Evolutionary conservation across 1,140 invertebrate genomes (phyloP).

Genomic region (Pseudomyrmex gracilis): DNA sequence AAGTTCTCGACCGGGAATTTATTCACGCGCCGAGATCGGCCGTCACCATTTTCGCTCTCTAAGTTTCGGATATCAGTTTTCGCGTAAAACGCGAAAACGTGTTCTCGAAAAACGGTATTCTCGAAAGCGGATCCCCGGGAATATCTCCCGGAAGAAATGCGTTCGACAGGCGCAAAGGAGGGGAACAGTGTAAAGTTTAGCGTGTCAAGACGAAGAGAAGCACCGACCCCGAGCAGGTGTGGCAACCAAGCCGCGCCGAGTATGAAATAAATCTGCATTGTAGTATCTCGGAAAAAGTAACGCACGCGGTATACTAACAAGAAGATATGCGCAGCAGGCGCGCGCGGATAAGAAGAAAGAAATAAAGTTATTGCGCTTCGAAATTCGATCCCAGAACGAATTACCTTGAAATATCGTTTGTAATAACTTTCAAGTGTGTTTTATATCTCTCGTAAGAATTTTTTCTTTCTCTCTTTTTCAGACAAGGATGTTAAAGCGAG

Average conservation of each 20-base stretch:
- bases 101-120: constrained; percentile 28
- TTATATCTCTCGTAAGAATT: constrained; percentile 4
- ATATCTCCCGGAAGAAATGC: neutral
- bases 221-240: constrained; percentile 6
- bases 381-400: constrained; percentile 24
- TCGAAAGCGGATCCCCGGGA: constrained; percentile 14
- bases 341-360: neutral
- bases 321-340: neutral
- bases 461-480: too few species aligned
- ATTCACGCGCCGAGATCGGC: neutral
- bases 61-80: constrained; percentile 32
- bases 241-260: constrained; percentile 12
- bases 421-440: neutral
- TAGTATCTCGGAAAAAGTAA: constrained; percentile 10
- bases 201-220: constrained; percentile 19
- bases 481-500: neutral
- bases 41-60: neutral
- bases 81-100: constrained; percentile 5
- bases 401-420: constrained; percentile 8
- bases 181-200: constrained; percentile 26
- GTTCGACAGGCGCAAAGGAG: neutral
- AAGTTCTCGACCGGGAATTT: neutral
- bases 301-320: constrained; percentile 4
- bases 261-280: constrained; percentile 47
- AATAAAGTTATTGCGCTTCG: neutral